phyloP scores from a whole-genome alignment of 2,797 vertebrate genomes.

The Threskiornis aethiopicus region DNA sequence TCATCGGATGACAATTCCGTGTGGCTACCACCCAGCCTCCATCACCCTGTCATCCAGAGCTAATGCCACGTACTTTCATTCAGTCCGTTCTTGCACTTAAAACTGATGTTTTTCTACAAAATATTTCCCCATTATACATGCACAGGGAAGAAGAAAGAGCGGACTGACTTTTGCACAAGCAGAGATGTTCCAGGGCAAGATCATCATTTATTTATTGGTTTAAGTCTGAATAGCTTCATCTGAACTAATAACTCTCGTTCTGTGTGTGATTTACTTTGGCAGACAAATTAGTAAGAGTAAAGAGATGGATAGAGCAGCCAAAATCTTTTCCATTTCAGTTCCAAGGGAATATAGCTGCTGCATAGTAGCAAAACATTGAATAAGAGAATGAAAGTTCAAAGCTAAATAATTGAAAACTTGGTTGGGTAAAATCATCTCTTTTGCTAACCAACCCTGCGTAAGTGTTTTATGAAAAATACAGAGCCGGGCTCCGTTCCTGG shows the following conservation, averaged over 20 bases:
- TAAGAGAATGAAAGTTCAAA: slow-evolving; percentile 27
- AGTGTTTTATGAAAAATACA: slow-evolving; percentile 32
- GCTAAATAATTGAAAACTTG: slow-evolving; percentile 32
- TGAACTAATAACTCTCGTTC: slow-evolving; percentile 18
- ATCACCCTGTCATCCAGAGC: neutral
- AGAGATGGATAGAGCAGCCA: slow-evolving; percentile 5
- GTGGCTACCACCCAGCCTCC: neutral
- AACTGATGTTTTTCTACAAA: neutral
- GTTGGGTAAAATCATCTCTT: slow-evolving; percentile 23
- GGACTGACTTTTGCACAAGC: neutral
- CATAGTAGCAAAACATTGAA: slow-evolving; percentile 2
- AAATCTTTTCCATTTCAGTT: slow-evolving; percentile 15
- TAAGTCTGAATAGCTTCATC: slow-evolving; percentile 4
- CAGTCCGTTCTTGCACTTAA: neutral
- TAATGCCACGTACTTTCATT: neutral
- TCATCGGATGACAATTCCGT: accelerated
- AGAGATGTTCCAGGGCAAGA: neutral
- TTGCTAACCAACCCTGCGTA: neutral
- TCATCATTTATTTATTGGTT: slow-evolving; percentile 30
- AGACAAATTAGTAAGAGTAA: slow-evolving; percentile 27
- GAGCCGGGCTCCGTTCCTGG: neutral
- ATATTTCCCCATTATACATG: neutral
- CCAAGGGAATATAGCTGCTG: neutral
- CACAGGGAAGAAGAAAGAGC: neutral
- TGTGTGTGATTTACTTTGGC: neutral